Evolutionary conservation across 2,113 vertebrate species (phyloP).

Genomic region (Gallinago media): DNA sequence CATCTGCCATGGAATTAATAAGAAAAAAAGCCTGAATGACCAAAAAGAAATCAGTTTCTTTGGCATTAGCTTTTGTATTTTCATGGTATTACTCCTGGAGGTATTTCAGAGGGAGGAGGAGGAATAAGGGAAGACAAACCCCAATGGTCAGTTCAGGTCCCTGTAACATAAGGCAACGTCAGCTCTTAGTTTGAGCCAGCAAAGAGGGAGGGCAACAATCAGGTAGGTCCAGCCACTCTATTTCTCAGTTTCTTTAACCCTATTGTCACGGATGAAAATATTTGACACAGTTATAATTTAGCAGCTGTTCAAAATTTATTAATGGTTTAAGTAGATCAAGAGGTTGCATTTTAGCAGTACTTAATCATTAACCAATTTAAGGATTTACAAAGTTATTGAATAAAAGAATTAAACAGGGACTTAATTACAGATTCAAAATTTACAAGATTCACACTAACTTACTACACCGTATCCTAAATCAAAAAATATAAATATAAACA

Average conservation of each 20-base stretch:
- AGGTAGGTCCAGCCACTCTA: background rate
- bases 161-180: background rate
- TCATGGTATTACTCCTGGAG: background rate
- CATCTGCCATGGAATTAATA: slow-evolving; percentile 36
- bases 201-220: background rate
- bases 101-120: background rate
- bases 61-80: background rate
- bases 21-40: background rate
- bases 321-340: background rate
- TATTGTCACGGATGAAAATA: background rate
- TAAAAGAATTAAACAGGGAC: background rate
- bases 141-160: background rate
- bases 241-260: slow-evolving; percentile 39
- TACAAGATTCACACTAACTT: background rate
- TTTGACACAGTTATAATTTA: background rate
- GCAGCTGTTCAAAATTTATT: background rate
- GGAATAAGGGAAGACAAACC: background rate
- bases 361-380: background rate
- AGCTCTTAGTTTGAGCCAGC: slow-evolving; percentile 6
- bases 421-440: background rate
- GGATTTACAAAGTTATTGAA: background rate
- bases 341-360: background rate
- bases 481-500: background rate
- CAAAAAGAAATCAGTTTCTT: background rate
- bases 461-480: background rate